Conservation (phyloP, 1,140 invertebrate genomes). For the Eumeta japonica region DNA sequence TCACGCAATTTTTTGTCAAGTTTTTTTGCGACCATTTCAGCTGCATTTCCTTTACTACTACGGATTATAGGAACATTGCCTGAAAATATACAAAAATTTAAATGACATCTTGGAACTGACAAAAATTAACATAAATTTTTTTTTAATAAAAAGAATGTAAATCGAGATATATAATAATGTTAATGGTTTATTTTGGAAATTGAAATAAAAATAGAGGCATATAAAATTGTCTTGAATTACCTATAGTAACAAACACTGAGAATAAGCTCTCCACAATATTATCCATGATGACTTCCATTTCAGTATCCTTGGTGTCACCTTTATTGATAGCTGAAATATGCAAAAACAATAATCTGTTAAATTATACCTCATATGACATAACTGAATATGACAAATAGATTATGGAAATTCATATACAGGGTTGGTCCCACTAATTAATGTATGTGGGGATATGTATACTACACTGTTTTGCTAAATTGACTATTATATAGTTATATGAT, state of each 20-base stretch:
- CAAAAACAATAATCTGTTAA: slow-evolving; percentile 8
- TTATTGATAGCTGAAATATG: slow-evolving; percentile 81
- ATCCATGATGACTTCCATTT: slow-evolving; percentile 95
- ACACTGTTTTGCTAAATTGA: no score
- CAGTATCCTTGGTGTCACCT: slow-evolving; percentile 91
- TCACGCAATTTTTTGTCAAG: slow-evolving; percentile 96
- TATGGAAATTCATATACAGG: background rate
- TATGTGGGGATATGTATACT: no score
- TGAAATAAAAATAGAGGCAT: no score
- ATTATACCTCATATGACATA: slow-evolving; percentile 1
- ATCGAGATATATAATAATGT: no score
- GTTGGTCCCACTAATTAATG: no score
- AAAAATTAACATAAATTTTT: slow-evolving; percentile 4
- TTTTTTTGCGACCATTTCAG: slow-evolving; percentile 96
- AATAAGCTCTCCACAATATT: slow-evolving; percentile 95
- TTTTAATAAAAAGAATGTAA: no score
- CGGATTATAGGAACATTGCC: slow-evolving; percentile 94
- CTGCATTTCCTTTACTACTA: slow-evolving; percentile 93
- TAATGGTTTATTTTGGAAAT: no score
- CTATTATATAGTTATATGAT: no score
- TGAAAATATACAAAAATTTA: slow-evolving; percentile 26
- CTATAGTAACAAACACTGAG: slow-evolving; percentile 94
- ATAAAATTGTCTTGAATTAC: no score
- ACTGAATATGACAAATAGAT: background rate
- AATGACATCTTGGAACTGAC: no score